phyloP scores from a whole-genome alignment of 2,888 invertebrate genomes.

The Fragum fragum region DNA sequence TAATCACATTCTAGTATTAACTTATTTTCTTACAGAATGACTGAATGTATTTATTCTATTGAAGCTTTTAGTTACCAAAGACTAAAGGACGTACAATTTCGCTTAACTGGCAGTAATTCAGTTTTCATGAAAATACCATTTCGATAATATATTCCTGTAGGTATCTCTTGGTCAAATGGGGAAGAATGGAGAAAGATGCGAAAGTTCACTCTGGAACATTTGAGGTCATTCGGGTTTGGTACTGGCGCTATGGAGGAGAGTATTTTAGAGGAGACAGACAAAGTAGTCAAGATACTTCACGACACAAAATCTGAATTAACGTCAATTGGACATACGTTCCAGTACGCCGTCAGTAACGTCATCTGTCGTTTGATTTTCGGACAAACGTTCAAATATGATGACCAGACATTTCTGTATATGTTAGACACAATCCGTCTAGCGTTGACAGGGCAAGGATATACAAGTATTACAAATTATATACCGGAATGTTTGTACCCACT shows the following conservation, averaged over 20 bases:
- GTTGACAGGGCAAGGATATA: slow-evolving; percentile 39
- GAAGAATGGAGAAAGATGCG: slow-evolving; percentile 28
- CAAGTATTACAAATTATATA: slow-evolving; percentile 53
- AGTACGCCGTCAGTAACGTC: slow-evolving; percentile 57
- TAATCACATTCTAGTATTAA: no score
- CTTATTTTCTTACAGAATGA: no score
- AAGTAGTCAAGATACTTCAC: neutral
- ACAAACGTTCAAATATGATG: slow-evolving; percentile 65
- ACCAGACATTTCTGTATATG: slow-evolving; percentile 49
- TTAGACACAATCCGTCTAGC: slow-evolving; percentile 36
- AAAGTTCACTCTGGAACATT: slow-evolving; percentile 17
- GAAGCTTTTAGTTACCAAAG: no score
- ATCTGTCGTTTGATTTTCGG: slow-evolving; percentile 73
- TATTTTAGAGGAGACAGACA: slow-evolving; percentile 16
- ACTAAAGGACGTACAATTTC: no score
- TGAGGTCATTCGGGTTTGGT: slow-evolving; percentile 24
- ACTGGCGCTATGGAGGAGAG: slow-evolving; percentile 11
- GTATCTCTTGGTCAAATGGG: slow-evolving; percentile 15
- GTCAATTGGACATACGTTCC: neutral
- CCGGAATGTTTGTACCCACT: slow-evolving; percentile 40
- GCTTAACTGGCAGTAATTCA: no score
- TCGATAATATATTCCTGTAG: no score
- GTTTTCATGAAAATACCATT: no score
- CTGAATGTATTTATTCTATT: no score
- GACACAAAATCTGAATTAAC: neutral